Base-by-base conservation (phyloP, 2,797 vertebrate genomes). In the Gobionotothen gibberifrons region DNA sequence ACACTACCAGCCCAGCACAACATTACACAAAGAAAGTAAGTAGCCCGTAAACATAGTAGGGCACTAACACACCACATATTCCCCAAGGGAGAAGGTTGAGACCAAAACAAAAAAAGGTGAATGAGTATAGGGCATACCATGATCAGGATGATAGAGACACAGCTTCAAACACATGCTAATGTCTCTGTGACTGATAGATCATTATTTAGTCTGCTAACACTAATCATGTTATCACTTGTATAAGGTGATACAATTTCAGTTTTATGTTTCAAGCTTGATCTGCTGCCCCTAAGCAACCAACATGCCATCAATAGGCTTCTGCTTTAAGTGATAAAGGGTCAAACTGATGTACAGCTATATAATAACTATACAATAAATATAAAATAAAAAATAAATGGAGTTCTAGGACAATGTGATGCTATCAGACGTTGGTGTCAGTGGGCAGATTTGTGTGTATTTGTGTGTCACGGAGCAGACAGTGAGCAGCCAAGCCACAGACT, bases 381-480 rank as follows among this genome's bases (percentile, higher is more conserved):
- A 36, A 26, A 56, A 36, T 1, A 59, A 46, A 65, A 12, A 13
- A 7, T 39, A 53, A 60, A 52, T 19, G 17, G 15, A 58, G 53
- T 17, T 68, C 11, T 32, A 67, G 36, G 42, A 53, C 42, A 56
- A 44, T 29, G 22, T 9, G 13, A 9, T 32, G 19, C 12, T 22
- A 36, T 53, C 9, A 65, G 26, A 67, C 2, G 4, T 29, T 48
- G 42, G 19, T 29, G 42, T 76, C 49, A 16, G 46, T 65, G 56
- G 19, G 60, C 42, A 56, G 43, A 76, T 64, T 46, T 68, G 42
- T 75, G 57, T 67, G 70, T 79, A 14, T 79, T 69, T 79, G 57
- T 74, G 69, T 76, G 74, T 74, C 64, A 69, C 70, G 21, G 65
- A 85, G 66, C 44, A 69, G 68, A 86, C 77, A 62, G 82, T 56